Evolutionary conservation across 2,113 vertebrate species (phyloP).

Genomic region (Sminthopsis crassicaudata): DNA sequence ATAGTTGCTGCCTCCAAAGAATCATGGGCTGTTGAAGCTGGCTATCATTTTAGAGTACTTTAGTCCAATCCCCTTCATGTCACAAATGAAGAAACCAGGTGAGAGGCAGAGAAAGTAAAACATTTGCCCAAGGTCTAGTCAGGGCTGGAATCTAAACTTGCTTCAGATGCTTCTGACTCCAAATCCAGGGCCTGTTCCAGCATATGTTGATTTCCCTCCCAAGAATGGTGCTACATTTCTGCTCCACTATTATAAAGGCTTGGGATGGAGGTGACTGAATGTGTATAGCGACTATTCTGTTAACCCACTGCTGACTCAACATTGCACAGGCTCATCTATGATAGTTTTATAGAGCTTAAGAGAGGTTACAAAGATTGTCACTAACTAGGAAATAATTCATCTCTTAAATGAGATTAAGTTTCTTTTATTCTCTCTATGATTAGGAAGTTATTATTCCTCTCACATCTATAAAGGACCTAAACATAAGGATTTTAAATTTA

Average conservation of each 20-base stretch:
- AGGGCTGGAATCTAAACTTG: not conserved
- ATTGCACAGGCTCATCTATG: not conserved
- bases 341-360: not conserved
- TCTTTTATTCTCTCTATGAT: not conserved
- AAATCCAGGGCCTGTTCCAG: not conserved
- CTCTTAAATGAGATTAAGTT: not conserved
- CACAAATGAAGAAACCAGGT: not conserved
- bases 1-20: not conserved
- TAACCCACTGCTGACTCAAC: not conserved
- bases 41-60: not conserved
- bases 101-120: not conserved
- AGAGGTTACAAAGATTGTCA: not conserved
- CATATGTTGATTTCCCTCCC: not conserved
- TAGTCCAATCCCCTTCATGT: not conserved
- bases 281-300: not conserved
- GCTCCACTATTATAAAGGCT: not conserved
- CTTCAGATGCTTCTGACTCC: not conserved
- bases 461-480: slow-evolving; percentile 8
- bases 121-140: not conserved
- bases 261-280: not conserved
- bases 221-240: not conserved
- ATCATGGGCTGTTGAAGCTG: not conserved
- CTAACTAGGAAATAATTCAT: not conserved
- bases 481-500: not conserved
- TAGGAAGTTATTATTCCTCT: not conserved